Evolutionary conservation across 2,888 invertebrate species (phyloP).

Genomic region (Macaria notata): DNA sequence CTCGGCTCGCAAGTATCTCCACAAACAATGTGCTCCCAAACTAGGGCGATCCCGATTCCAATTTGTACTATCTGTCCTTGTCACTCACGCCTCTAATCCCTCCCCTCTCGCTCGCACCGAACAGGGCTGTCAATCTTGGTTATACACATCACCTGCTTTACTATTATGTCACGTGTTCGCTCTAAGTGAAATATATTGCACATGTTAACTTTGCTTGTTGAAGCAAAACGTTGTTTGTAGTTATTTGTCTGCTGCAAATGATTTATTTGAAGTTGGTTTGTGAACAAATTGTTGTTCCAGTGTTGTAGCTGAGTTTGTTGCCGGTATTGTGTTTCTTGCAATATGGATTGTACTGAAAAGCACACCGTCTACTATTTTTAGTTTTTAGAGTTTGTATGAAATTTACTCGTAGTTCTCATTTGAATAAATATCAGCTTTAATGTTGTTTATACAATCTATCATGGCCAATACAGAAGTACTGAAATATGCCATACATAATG

Average conservation of each 20-base stretch:
- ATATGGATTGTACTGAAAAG: no score
- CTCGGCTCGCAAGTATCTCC: constrained; percentile 45
- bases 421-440: no score
- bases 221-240: background rate
- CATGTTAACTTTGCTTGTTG: constrained; percentile 1
- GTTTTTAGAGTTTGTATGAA: no score
- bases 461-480: no score
- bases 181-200: constrained; percentile 9
- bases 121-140: constrained; percentile 44
- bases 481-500: no score
- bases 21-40: constrained; percentile 70
- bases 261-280: background rate
- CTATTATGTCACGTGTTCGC: constrained; percentile 17
- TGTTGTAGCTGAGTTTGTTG: no score
- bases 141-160: constrained; percentile 26
- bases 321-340: no score
- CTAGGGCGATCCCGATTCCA: constrained; percentile 64
- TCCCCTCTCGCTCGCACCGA: constrained; percentile 44
- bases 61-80: constrained; percentile 54
- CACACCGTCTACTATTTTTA: no score
- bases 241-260: background rate
- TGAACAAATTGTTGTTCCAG: no score
- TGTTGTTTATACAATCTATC: no score
- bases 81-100: constrained; percentile 51
- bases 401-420: no score